These are phyloP conservation scores for Ylistrum balloti DNA, from an alignment of 1,140 invertebrate genomes.

Conservation along the genomic window DNA sequence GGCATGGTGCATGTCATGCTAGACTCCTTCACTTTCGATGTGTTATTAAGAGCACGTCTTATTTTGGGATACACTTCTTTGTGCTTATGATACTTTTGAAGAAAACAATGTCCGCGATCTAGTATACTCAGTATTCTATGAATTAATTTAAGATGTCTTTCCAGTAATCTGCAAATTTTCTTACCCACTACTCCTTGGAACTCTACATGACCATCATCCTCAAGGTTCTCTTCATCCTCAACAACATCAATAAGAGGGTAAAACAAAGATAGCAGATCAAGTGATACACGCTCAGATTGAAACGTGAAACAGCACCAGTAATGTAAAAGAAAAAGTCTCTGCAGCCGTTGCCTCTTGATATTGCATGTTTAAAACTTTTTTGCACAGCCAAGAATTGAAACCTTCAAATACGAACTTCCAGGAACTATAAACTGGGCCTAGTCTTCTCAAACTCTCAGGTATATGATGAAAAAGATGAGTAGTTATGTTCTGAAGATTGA, in stretches of 20 bases:
- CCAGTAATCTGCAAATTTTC: not conserved
- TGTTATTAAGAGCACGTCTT: not conserved
- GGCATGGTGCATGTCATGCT: not conserved
- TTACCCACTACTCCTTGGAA: not conserved
- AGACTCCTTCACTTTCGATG: not conserved
- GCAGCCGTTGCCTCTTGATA: not conserved
- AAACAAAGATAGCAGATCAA: not conserved
- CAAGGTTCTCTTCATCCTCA: not conserved
- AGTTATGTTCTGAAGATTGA: slow-evolving; percentile 22
- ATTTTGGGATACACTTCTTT: slow-evolving; percentile 1
- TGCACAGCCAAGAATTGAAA: not conserved
- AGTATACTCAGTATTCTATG: not conserved
- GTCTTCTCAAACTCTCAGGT: not conserved
- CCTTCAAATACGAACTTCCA: slow-evolving; percentile 18
- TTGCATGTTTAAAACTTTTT: not conserved
- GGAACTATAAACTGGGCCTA: slow-evolving; percentile 5
- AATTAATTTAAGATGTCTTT: not conserved
- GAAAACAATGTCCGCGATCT: not conserved
- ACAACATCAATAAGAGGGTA: not conserved
- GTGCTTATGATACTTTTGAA: slow-evolving; percentile 19
- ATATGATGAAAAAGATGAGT: slow-evolving; percentile 41
- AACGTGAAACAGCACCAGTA: not conserved
- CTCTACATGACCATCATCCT: not conserved
- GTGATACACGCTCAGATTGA: not conserved
- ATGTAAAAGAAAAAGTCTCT: slow-evolving; percentile 29